Evolutionary conservation across 2,888 invertebrate species (phyloP).

Genomic region (Acleris sparsana): DNA sequence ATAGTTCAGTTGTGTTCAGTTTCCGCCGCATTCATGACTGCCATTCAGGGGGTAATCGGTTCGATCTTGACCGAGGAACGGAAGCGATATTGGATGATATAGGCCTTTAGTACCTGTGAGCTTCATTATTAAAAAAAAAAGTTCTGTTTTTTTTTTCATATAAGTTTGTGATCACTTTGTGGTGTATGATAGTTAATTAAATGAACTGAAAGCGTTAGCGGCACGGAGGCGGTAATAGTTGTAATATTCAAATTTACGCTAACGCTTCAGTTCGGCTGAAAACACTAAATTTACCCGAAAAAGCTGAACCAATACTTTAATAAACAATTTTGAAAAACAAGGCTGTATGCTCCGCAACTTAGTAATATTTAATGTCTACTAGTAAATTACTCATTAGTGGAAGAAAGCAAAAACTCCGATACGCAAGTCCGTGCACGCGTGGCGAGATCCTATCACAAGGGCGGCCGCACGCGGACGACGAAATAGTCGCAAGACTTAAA

Average conservation of each 20-base stretch:
- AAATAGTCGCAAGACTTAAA: no score
- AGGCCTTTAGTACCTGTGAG: constrained; percentile 1
- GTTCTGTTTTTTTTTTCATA: no score
- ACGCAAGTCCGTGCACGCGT: constrained; percentile 32
- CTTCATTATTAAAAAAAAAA: not conserved
- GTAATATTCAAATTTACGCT: no score
- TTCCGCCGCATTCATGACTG: constrained; percentile 65
- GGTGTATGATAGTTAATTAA: no score
- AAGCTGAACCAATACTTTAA: not conserved
- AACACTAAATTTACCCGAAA: not conserved
- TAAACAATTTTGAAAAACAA: not conserved
- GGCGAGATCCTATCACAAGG: constrained; percentile 14
- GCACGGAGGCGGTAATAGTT: no score
- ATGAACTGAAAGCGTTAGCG: no score
- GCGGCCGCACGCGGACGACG: constrained; percentile 8
- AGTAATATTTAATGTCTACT: constrained; percentile 25
- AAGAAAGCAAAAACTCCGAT: constrained; percentile 34
- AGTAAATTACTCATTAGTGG: constrained; percentile 33
- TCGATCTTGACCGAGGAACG: constrained; percentile 53
- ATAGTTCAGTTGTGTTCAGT: constrained; percentile 61
- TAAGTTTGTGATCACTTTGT: no score
- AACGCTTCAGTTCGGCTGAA: no score
- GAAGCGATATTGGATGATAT: constrained; percentile 47
- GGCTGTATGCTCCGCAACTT: constrained; percentile 12
- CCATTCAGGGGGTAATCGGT: constrained; percentile 56